phyloP scores from a whole-genome alignment of 2,113 vertebrate genomes.

The Agapornis roseicollis region DNA sequence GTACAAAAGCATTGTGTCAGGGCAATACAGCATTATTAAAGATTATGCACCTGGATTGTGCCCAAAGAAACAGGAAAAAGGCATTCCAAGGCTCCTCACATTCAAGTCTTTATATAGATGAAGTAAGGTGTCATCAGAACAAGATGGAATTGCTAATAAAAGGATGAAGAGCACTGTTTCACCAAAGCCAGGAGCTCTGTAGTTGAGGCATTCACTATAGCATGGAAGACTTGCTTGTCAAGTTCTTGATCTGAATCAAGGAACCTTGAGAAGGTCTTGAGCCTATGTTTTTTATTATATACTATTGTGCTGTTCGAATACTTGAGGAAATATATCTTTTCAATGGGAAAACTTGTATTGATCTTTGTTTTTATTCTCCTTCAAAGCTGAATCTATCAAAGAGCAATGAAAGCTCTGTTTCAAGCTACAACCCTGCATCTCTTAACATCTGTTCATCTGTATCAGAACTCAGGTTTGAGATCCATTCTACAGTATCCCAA shows the following conservation, averaged over 20 bases:
- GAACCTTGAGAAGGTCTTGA: neutral
- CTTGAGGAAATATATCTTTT: neutral
- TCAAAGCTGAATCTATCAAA: neutral
- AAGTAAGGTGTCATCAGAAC: neutral
- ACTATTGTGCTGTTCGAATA: neutral
- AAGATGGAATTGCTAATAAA: neutral
- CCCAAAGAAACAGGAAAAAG: neutral
- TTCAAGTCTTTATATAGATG: neutral
- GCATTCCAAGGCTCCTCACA: neutral
- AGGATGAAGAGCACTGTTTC: neutral
- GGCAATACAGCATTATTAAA: neutral
- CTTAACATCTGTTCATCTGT: neutral
- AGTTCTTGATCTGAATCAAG: neutral
- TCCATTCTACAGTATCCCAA: neutral
- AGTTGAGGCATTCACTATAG: neutral
- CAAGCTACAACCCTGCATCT: neutral
- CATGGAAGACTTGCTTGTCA: neutral
- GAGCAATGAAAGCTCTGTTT: neutral
- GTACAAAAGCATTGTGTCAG: neutral
- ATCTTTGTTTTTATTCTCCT: neutral
- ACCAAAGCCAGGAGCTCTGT: neutral
- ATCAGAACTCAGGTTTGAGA: neutral
- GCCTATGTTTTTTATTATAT: neutral
- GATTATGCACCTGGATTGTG: neutral
- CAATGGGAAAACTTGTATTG: neutral